Evolutionary conservation across 2,797 vertebrate species (phyloP).

Genomic region (Pagetopsis macropterus): DNA sequence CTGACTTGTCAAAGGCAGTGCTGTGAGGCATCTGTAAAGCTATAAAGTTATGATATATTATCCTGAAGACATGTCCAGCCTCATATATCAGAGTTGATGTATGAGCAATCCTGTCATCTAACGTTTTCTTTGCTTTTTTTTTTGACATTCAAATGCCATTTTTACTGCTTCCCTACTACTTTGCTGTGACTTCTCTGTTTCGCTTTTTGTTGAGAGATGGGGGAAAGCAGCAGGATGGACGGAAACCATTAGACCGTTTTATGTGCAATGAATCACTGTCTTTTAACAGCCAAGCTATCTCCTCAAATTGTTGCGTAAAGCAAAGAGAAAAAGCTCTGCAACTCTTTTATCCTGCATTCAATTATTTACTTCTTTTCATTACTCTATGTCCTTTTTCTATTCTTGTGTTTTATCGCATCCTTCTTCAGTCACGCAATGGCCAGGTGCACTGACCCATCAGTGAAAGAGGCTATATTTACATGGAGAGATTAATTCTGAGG

Average conservation of each 20-base stretch:
- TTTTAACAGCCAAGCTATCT: slow-evolving; percentile 7
- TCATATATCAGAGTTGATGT: slow-evolving; percentile 1
- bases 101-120: slow-evolving; percentile 13
- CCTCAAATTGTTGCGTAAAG: slow-evolving; percentile 6
- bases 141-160: slow-evolving; percentile 7
- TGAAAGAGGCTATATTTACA: slow-evolving; percentile 38
- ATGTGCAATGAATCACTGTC: not conserved
- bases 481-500: not conserved
- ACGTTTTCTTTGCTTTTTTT: not conserved
- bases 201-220: not conserved
- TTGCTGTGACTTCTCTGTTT: not conserved
- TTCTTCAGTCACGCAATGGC: slow-evolving; percentile 43
- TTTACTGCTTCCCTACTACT: not conserved
- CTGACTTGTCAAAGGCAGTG: slow-evolving; percentile 47
- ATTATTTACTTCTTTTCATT: slow-evolving; percentile 56
- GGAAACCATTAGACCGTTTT: not conserved
- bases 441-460: slow-evolving; percentile 44
- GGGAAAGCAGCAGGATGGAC: not conserved
- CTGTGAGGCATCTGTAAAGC: slow-evolving; percentile 51
- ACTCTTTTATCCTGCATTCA: slow-evolving; percentile 26
- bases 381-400: slow-evolving; percentile 46
- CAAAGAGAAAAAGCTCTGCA: slow-evolving; percentile 17
- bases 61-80: slow-evolving; percentile 42
- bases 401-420: slow-evolving; percentile 27
- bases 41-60: slow-evolving; percentile 21